phyloP scores from a whole-genome alignment of 2,888 invertebrate genomes.

The Hedychridium roseum region DNA sequence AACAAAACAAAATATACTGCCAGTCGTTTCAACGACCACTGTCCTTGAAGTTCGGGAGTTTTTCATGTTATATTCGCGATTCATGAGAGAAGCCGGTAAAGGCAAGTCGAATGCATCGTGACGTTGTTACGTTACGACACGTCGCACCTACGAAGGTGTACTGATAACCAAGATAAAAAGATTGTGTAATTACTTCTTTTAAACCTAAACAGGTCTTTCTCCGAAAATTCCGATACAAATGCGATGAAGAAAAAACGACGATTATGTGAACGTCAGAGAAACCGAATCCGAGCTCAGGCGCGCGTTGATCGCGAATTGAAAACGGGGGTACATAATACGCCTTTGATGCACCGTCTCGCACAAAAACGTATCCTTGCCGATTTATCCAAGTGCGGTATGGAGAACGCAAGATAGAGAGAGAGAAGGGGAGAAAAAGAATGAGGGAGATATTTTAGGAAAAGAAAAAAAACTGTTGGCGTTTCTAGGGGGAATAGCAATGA shows the following conservation, averaged over 20 bases:
- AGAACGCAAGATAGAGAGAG: neutral
- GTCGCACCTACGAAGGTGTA: slow-evolving; percentile 27
- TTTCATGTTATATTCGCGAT: slow-evolving; percentile 40
- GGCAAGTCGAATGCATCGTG: too few relatives aligned
- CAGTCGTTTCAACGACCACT: slow-evolving; percentile 51
- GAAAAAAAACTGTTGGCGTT: slow-evolving; percentile 2
- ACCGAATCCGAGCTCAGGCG: too few relatives aligned
- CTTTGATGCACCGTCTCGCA: slow-evolving; percentile 47
- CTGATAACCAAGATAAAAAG: slow-evolving; percentile 18
- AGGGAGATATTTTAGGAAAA: slow-evolving; percentile 1
- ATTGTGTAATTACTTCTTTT: slow-evolving; percentile 20
- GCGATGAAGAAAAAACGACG: too few relatives aligned
- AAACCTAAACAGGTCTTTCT: slow-evolving; percentile 10
- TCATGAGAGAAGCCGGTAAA: too few relatives aligned
- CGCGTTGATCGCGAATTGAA: slow-evolving; percentile 12
- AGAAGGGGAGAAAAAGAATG: too few relatives aligned
- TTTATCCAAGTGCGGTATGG: slow-evolving; percentile 2
- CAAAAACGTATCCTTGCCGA: slow-evolving; percentile 19
- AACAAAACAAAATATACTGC: slow-evolving; percentile 50
- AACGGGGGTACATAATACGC: slow-evolving; percentile 32
- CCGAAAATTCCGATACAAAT: slow-evolving; percentile 15
- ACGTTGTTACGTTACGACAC: slow-evolving; percentile 25
- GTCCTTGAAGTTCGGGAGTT: slow-evolving; percentile 36
- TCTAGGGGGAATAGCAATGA: slow-evolving; percentile 8
- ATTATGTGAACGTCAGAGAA: too few relatives aligned